Evolutionary conservation across 2,888 invertebrate species (phyloP).

Genomic region (Sceliomorpha sp.): DNA sequence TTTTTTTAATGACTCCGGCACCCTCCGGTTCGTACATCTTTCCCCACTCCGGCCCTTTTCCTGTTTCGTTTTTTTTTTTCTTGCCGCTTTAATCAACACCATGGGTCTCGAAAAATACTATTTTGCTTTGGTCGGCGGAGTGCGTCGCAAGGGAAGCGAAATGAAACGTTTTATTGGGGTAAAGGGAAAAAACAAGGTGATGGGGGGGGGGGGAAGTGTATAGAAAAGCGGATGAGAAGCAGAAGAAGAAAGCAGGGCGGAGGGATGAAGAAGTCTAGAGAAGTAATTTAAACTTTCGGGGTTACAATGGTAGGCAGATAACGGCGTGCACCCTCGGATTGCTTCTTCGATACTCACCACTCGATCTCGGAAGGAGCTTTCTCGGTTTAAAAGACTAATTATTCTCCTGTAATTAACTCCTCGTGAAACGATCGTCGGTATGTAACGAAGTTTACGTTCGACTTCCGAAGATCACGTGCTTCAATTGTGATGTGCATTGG

Average conservation of each 20-base stretch:
- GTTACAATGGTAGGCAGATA: constrained; percentile 56
- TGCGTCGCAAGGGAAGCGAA: too few relatives aligned
- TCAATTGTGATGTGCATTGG: constrained; percentile 24
- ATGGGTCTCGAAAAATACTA: too few relatives aligned
- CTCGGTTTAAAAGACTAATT: constrained; percentile 63
- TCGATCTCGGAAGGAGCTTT: constrained; percentile 54
- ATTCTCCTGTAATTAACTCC: constrained; percentile 64
- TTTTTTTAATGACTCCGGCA: too few relatives aligned
- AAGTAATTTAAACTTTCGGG: constrained; percentile 70
- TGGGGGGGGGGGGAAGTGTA: constrained; percentile 36
- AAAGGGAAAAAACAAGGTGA: constrained; percentile 19
- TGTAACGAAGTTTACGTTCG: constrained; percentile 31
- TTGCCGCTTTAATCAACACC: too few relatives aligned
- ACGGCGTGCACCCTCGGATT: constrained; percentile 56
- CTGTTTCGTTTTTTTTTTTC: too few relatives aligned
- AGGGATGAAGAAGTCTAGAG: constrained; percentile 59
- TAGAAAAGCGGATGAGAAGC: constrained; percentile 31
- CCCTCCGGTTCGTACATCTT: too few relatives aligned
- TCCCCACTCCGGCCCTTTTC: too few relatives aligned
- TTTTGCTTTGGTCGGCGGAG: too few relatives aligned
- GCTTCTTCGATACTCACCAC: constrained; percentile 65
- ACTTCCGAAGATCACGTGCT: constrained; percentile 36
- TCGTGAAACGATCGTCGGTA: constrained; percentile 41
- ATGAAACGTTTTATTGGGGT: constrained; percentile 35
- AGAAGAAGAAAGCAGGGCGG: constrained; percentile 39